Base-by-base conservation (phyloP, 2,888 invertebrate genomes). In the Morinoia aosen region DNA sequence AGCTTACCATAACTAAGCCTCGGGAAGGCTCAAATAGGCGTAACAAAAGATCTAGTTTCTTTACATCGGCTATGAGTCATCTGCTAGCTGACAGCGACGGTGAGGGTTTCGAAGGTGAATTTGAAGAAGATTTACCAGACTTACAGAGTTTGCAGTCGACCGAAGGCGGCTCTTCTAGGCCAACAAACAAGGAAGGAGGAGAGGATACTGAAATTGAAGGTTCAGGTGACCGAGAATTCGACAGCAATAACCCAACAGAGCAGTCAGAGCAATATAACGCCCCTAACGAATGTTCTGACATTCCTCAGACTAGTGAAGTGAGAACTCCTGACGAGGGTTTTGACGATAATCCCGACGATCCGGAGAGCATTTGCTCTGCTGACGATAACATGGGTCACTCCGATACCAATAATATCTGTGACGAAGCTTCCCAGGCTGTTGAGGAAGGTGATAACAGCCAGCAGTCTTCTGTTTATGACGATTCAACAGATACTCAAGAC, bases 91-190 rank as follows among this genome's bases (percentile, higher is more conserved):
- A 95, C 58, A 93, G 93, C 33, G 95, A 64, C 64, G 95, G 64
- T 95, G 95, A 95, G 95, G 95, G 64, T 8, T 95, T 95, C 95
- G 95, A 64, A 64, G 95, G 95, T 39, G 95, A 95, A 58, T 95
- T 95, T 64, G 95, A 95, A 95, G 95, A 95, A 95, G 95, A 95
- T 95, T 64, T 95, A 95, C 95, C 95, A 61, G 95, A 95, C 61
- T 56, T 95, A 7, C 64, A 58, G 33, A 64, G 33, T 95, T 40
- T 64, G n/a, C 95, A 76, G 33, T 76, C 58, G 64, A 33, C 64
- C 61, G 95, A 14, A 58, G 11, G 58, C 76, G 57, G 94, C 2
- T 90, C 90, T 40, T 40, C 90, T 2, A 11, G 40, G 40, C 40
- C 90, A 39, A 40, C 90, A 4, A 33, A 40, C 48, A 90, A 93